Conservation (phyloP, 2,113 vertebrate genomes). For the Ophthalmolycus amberensis region DNA sequence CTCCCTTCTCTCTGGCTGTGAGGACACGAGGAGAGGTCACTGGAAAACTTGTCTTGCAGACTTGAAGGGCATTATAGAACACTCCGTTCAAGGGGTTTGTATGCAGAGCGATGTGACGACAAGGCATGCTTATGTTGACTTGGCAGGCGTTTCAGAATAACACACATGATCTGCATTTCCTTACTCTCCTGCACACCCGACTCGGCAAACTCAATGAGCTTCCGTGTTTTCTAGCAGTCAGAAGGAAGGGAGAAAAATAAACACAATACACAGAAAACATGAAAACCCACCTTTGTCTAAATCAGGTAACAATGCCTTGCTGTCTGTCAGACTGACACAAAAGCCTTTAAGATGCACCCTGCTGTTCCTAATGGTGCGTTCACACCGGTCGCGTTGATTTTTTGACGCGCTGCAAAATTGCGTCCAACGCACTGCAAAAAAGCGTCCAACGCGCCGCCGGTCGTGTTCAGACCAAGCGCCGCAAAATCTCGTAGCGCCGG, state of each 20-base stretch:
- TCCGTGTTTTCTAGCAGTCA: slow-evolving; percentile 34
- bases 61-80: slow-evolving; percentile 16
- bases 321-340: slow-evolving; percentile 75
- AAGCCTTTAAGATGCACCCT: slow-evolving; percentile 68
- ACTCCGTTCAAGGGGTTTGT: slow-evolving; percentile 14
- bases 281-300: slow-evolving; percentile 77
- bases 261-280: slow-evolving; percentile 69
- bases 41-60: slow-evolving; percentile 37
- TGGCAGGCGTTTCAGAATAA: slow-evolving; percentile 29
- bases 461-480: no score
- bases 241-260: slow-evolving; percentile 11
- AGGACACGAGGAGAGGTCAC: slow-evolving; percentile 50
- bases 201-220: slow-evolving; percentile 41
- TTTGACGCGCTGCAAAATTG: no score
- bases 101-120: slow-evolving; percentile 41
- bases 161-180: background rate
- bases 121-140: slow-evolving; percentile 32
- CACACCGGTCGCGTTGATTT: no score
- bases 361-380: no score
- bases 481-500: no score
- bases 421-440: no score
- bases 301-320: slow-evolving; percentile 74
- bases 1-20: slow-evolving; percentile 45
- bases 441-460: no score
- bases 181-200: slow-evolving; percentile 15